Base-by-base conservation (phyloP, 1,140 invertebrate species). In the Scaptomyza montana region DNA sequence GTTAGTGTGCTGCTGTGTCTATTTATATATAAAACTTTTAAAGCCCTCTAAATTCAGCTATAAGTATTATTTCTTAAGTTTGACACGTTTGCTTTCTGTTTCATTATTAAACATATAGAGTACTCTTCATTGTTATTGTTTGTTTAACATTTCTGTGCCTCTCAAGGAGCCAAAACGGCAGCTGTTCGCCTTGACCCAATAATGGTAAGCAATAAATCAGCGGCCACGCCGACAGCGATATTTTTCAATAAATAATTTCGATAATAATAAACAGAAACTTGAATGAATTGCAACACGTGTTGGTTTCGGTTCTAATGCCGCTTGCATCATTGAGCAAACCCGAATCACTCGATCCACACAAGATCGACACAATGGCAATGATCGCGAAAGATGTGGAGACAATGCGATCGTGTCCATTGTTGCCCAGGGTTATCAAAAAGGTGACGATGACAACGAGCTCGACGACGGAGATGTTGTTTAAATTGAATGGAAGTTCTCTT, bases 241-340 rank as follows among this genome's bases (percentile, higher is more conserved):
- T 72, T 61, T 81, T 73, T 63, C 49, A 64, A 80, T 80, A 80
- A 86, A 76, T 74, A 72, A 87, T 78, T 75, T 68, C 53, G 41
- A 67, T 62, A 63, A 73, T 71, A 72, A 63, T 33, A 43, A 13
- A 41, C 16, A 41, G 50, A 62, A 75, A 84, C 80, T 86, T 87
- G 78, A 82, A 87, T 87, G 82, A 82, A 89, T 87, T 68, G 76
- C 76, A 87, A 89, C 82, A 87, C 82, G 82, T 87, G 82, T 86
- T 43, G 39, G 3, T n/a, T 9, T 78, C 71, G 67, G 62, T 66
- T 72, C 62, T 67, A 47, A 55, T 25, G 13, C 49, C 49, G 43
- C 46, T 47, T 46, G 64, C 61, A 63, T 76, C 82, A 87, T 73
- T 78, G 78, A 86, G 62, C 75, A 77, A 82, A 87, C 84, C 67